Base-by-base conservation (phyloP, 2,888 invertebrate genomes). In the Alloscopus bannaensis region DNA sequence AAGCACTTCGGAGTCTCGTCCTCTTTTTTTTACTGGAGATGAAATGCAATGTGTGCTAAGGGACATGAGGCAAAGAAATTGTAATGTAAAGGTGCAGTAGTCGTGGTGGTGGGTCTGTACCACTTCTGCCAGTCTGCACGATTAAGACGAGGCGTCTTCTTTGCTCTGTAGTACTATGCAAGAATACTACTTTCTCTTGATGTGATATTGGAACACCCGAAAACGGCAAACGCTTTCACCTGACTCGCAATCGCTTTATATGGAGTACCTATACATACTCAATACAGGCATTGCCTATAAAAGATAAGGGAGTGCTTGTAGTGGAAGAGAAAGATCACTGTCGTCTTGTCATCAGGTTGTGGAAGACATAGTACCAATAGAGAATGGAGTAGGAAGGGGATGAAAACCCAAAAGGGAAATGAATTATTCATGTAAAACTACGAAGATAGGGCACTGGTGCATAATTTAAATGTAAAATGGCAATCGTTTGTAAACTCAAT, bases 381-480 rank as follows among this genome's bases (percentile, higher is more conserved):
- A n/a, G n/a, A n/a, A n/a, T n/a, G n/a, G 11, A 16, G 40, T 29
- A 29, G 50, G 69, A 71, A 26, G 22, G n/a, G 50, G 66, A 70
- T 60, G 59, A 77, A 77, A 62, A 60, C 77, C 77, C 77, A 77
- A 70, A 69, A 77, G 77, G 77, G 77, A 64, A 77, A 77, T 77
- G 77, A 77, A 77, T 77, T 55, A 77, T 77, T 77, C 77, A 77
- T 77, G 77, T 62, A 65, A 70, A 77, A 77, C 77, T 77, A 69
- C 62, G 65, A 47, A 70, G 77, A 77, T 77, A 77, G 70, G 77
- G 70, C 77, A 70, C 70, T 77, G 40, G 77, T 77, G 77, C 77
- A 77, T 77, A 77, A 77, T 77, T 77, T 77, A 77, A 77, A 77
- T 77, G 70, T 64, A 77, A 77, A 77, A 77, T 77, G 69, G 77